A percentile compares a stretch with the other conserved stretches of the same genome.
phyloP scores from a whole-genome alignment of 2,888 invertebrate genomes.

The Lapara coniferarum region DNA sequence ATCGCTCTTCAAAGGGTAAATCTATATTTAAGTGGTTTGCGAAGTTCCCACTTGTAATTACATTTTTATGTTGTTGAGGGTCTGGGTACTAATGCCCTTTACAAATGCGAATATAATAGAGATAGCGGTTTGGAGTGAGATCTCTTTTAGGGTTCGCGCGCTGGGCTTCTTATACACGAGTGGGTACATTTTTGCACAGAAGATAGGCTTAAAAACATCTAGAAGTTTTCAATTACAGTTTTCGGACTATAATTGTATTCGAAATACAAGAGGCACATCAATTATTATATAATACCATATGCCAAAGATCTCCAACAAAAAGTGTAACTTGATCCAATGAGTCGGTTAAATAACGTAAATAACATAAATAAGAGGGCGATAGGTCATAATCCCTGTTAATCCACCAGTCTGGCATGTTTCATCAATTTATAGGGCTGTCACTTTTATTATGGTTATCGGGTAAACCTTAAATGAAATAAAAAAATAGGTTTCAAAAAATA shows the following conservation, averaged over 20 bases:
- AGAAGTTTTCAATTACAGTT: too few relatives aligned
- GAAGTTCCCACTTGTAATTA: slow-evolving; percentile 75
- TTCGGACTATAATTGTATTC: too few relatives aligned
- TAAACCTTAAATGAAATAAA: too few relatives aligned
- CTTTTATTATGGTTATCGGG: not conserved
- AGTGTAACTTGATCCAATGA: not conserved
- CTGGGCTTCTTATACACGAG: not conserved
- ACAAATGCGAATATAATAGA: slow-evolving; percentile 78
- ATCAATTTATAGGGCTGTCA: slow-evolving; percentile 52
- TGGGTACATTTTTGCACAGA: not conserved
- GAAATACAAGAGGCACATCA: not conserved
- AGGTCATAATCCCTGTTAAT: slow-evolving; percentile 62
- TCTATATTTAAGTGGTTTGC: slow-evolving; percentile 78
- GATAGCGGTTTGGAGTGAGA: slow-evolving; percentile 44
- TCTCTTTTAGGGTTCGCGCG: slow-evolving; percentile 45
- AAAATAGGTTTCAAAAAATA: too few relatives aligned
- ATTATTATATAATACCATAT: not conserved
- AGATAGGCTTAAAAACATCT: not conserved
- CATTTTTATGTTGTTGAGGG: slow-evolving; percentile 76
- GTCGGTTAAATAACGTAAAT: slow-evolving; percentile 43
- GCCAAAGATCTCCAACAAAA: not conserved
- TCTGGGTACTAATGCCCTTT: slow-evolving; percentile 64
- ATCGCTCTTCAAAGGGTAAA: slow-evolving; percentile 78
- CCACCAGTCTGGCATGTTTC: slow-evolving; percentile 50
- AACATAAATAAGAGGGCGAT: slow-evolving; percentile 55